A percentile compares a stretch with the other conserved stretches of the same genome.
phyloP scores from a whole-genome alignment of 2,888 invertebrate genomes.

The Phortica okadai region DNA sequence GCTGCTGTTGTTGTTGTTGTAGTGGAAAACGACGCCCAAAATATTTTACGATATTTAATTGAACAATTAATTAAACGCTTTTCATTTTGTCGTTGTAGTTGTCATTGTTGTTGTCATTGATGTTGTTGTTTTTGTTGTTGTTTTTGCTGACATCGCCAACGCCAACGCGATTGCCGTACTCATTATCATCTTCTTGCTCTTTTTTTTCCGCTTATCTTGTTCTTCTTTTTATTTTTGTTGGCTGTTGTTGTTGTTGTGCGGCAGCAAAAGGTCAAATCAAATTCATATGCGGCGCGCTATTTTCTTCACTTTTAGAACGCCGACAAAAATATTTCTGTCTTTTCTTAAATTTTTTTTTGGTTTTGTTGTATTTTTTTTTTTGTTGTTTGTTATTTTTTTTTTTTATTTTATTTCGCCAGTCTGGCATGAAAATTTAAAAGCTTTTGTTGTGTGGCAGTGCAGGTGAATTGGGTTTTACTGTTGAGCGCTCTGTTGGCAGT shows the following conservation, averaged over 20 bases:
- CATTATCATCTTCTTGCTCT: neutral
- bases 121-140: neutral
- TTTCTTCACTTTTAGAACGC: neutral
- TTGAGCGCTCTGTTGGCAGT: neutral
- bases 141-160: neutral
- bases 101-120: conserved; percentile 12
- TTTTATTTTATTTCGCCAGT: neutral
- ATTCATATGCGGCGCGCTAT: conserved; percentile 15
- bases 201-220: neutral
- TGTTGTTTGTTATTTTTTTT: neutral
- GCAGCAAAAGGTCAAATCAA: conserved; percentile 27
- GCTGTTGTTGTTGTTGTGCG: neutral
- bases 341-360: neutral
- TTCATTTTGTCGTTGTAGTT: neutral
- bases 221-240: neutral
- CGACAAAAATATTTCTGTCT: neutral
- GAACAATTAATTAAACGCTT: conserved; percentile 11
- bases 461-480: neutral
- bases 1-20: neutral
- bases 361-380: neutral
- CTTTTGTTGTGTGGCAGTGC: conserved; percentile 4
- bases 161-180: neutral
- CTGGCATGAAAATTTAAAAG: conserved; percentile 17
- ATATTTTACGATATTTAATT: conserved; percentile 1
- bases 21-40: too few relatives aligned